Evolutionary conservation across 2,888 invertebrate species (phyloP), one percentile per base, ranked within the genome.

Genomic region (Hyposoter dolosus): DNA sequence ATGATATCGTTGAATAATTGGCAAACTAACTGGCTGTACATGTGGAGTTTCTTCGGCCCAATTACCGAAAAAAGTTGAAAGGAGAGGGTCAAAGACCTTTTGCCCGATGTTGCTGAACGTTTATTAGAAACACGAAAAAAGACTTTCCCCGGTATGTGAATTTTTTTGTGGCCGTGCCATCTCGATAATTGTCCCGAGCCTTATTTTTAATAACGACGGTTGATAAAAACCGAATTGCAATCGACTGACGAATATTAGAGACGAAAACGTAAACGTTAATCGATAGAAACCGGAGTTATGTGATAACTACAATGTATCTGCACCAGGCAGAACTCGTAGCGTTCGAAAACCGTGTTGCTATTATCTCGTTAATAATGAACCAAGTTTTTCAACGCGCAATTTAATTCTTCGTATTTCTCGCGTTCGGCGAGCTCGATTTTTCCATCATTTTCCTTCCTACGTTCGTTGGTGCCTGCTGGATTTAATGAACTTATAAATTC

Each of bases 251-350:
- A 60, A 15, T 28, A 15, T 28, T 60, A 5, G 12, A 60, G 60
- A 5, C 3, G 28, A 28, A 60, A 4, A 15, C 4, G 12, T 60
- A 60, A 60, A 60, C 28, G 60, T 60, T 60, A 28, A 60, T 60
- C 60, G 28, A 60, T 60, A 60, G 1, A 4, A 60, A 15, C 15
- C 28, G 60, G n/a, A 28, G 19, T 53, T 19, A 53, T 10, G 53
- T 53, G 15, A 28, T 4, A 60, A 15, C 15, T 60, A 28, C 28
- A 28, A 60, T 15, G n/a, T 28, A 28, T 28, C 28, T 40, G 40
- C 40, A 47, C 2, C 72, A 82, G 40, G 56, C 50, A 5, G 28
- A 79, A 23, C 47, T 53, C 17, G 6, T 79, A 10, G 40, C 17
- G 35, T n/a, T 3, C 65, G 50, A 40, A 53, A 56, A 32, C 40